Evolutionary conservation across 2,113 vertebrate genomes (phyloP).

Genomic region (Gambusia affinis): DNA sequence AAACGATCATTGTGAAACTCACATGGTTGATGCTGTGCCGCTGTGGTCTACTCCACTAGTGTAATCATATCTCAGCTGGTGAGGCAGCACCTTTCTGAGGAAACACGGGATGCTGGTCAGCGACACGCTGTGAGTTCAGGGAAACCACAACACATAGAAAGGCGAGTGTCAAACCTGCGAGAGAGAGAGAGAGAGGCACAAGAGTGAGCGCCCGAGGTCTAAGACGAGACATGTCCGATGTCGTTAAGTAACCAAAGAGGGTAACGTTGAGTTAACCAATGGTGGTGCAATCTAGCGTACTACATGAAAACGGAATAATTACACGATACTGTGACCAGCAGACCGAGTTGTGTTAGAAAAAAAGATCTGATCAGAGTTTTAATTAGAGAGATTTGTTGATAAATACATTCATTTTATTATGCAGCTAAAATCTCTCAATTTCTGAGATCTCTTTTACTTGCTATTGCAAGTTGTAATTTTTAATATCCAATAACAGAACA

Average conservation of each 20-base stretch:
- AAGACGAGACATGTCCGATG: neutral
- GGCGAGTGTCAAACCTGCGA: conserved; percentile 45
- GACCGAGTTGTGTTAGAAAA: neutral
- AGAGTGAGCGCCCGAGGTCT: neutral
- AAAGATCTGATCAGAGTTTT: too few species aligned
- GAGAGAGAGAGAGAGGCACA: neutral
- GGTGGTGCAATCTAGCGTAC: too few species aligned
- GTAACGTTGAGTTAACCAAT: neutral
- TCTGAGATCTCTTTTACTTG: neutral
- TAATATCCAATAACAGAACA: neutral
- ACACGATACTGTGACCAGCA: neutral
- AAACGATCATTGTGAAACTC: conserved; percentile 24
- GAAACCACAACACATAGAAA: conserved; percentile 44
- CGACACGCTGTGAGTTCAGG: conserved; percentile 24
- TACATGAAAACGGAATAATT: neutral
- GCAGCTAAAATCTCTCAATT: neutral
- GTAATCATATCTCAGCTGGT: conserved; percentile 59
- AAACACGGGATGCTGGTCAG: conserved; percentile 23
- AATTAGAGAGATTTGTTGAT: too few species aligned
- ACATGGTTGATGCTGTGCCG: conserved; percentile 69
- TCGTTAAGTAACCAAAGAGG: neutral
- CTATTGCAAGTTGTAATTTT: neutral
- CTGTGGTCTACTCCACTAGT: conserved; percentile 54
- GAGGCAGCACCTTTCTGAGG: conserved; percentile 35
- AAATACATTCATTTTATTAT: neutral